Base-by-base conservation (phyloP, 2,113 vertebrate genomes). In the Apeltes quadracus region DNA sequence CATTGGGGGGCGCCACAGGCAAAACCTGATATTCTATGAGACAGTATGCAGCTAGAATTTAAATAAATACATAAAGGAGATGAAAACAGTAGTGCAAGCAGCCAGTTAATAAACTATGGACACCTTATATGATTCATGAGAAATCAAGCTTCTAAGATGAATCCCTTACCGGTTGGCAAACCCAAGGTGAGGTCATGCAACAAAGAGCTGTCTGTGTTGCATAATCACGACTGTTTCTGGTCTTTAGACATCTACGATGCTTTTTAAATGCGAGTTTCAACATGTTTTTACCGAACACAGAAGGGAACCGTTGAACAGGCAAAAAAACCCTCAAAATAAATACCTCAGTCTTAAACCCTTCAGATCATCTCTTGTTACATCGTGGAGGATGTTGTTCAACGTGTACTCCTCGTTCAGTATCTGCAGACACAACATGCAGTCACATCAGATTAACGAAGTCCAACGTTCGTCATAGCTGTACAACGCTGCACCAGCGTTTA, bases 281-380 rank as follows among this genome's bases (percentile, higher is more conserved):
- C 38, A 34, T 25, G 29, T 34, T 68, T 36, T 55, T 12, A 51
- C n/a, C 44, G 55, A 67, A 79, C 20, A 36, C 48, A 73, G 72
- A 78, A 74, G 58, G 74, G 63, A 81, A 59, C 57, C 69, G 62
- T 25, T 15, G 12, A 57, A 53, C 58, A 18, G 3, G 34, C 3
- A 0, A 54, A 32, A 27, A 32, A 2, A 2, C 29, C 29, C 29
- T 5, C 29, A 2, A 29, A 5, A 65, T 29, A 5, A 16, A 23
- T 94, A 98, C 98, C 97, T 97, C 89, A 99, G 90, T 86, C 94
- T 94, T 88, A 99, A 90, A 90, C 92, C 95, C 91, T 98, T 99
- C 88, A 99, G 91, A 79, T 99, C 98, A 10, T 99, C 98, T 80
- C 98, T 94, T 10, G 96, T 97, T 84, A 98, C 94, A 38, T 92